Percentiles rank a stretch among this genome's conserved stretches.
phyloP scores from a whole-genome alignment of 2,113 vertebrate species.

The Nycticorax nycticorax region DNA sequence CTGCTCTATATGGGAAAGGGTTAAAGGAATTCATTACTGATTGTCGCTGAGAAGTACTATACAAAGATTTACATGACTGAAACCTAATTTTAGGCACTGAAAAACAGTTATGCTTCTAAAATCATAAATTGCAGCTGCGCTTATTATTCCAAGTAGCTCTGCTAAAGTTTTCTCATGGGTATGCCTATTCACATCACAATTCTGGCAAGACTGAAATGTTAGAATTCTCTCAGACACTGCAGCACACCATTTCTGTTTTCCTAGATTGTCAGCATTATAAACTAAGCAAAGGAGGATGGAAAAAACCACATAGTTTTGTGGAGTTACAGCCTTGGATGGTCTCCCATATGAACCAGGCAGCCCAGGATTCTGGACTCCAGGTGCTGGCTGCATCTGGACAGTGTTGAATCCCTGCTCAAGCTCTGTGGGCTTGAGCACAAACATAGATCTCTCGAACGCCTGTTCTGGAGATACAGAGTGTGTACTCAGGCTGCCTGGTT shows the following conservation, averaged over 20 bases:
- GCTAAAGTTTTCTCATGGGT: constrained; percentile 12
- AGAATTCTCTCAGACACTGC: background rate
- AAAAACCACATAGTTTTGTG: background rate
- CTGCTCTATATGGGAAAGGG: background rate
- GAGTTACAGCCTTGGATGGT: background rate
- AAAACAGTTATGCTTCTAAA: background rate
- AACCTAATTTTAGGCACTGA: constrained; percentile 17
- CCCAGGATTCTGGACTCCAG: background rate
- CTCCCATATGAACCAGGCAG: background rate
- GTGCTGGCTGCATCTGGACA: background rate
- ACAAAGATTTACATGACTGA: background rate
- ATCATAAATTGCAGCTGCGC: constrained; percentile 24
- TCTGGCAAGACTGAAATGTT: background rate
- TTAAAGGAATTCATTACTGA: background rate
- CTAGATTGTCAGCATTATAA: background rate
- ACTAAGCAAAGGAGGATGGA: background rate
- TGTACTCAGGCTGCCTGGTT: background rate
- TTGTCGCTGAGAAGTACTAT: background rate
- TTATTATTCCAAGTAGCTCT: constrained; percentile 12
- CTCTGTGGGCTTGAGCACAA: background rate
- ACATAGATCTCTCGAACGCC: background rate
- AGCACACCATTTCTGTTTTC: background rate
- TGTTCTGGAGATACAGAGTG: background rate
- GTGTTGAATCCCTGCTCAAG: background rate
- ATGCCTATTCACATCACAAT: background rate